Evolutionary conservation across 2,797 vertebrate genomes (phyloP), one percentile per base, ranked within the genome.

Genomic region (Fundulus diaphanus): DNA sequence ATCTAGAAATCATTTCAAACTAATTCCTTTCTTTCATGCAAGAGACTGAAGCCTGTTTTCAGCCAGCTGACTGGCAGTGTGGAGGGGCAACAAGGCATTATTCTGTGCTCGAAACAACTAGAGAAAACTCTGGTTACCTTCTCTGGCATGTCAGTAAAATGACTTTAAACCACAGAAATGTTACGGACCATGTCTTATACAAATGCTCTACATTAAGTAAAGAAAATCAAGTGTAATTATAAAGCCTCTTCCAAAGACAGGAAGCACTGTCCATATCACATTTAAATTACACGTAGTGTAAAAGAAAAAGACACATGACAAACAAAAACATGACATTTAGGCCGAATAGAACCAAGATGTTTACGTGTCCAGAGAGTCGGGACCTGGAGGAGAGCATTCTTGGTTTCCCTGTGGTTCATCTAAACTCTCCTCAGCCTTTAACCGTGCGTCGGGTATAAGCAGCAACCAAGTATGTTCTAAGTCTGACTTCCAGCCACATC

Each of bases 401-500:
- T 80, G 22, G 76, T 74, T 78, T 78, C 13, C 59, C 77, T 66
- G 69, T 86, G 66, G 76, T n/a, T 3, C 80, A 29, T 72, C 74
- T 77, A 81, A 74, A 29, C 61, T 68, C 72, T 82, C 56, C 29
- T 33, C 48, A 42, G 40, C 35, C 77, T 78, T 80, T 73, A 61
- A 48, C 75, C 40, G 18, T 75, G 78, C 57, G 79, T 84, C 73
- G 82, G 46, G 42, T 65, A 76, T 78, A 72, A 78, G 69, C 74
- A 73, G 74, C 70, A 85, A 83, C 68, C 88, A 80, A 78, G 67
- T 76, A 65, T 51, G 46, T 48, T 81, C 18, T 73, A 72, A 70
- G 74, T 85, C 80, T 72, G 69, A 73, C 68, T 79, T 81, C 78
- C 61, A 78, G 73, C 77, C 79, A 73, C 70, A 84, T 72, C 74